These are phyloP conservation scores for Buphagus erythrorhynchus DNA, from an alignment of 2,797 vertebrate genomes.

Conservation along the genomic window DNA sequence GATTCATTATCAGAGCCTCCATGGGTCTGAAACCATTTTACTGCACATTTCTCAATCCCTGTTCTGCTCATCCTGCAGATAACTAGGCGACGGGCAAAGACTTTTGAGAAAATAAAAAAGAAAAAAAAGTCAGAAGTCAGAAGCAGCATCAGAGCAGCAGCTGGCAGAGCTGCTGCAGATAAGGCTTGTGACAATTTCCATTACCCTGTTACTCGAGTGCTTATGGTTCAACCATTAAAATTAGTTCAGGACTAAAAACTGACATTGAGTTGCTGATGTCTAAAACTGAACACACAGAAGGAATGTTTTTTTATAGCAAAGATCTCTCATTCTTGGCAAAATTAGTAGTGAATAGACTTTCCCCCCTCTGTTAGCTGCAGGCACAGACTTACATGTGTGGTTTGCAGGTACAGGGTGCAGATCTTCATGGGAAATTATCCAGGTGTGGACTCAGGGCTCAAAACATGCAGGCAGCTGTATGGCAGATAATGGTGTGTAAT, in stretches of 20 bases:
- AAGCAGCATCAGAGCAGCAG: background rate
- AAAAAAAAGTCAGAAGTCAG: background rate
- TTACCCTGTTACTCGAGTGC: background rate
- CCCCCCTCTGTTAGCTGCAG: background rate
- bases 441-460: background rate
- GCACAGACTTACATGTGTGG: fast-evolving
- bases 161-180: conserved; percentile 5
- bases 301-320: background rate
- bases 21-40: conserved; percentile 17
- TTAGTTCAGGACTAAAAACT: background rate
- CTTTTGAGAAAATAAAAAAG: background rate
- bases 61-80: background rate
- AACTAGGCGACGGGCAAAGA: background rate
- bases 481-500: background rate
- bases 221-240: background rate
- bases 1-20: conserved; percentile 18
- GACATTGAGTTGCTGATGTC: background rate
- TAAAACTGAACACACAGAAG: background rate
- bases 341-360: background rate
- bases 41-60: conserved; percentile 1
- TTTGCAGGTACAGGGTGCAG: background rate
- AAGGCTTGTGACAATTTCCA: background rate
- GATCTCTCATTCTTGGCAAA: background rate
- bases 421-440: background rate
- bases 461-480: background rate